Evolutionary conservation across 2,797 vertebrate genomes (phyloP).

Genomic region (Myiothlypis coronata): DNA sequence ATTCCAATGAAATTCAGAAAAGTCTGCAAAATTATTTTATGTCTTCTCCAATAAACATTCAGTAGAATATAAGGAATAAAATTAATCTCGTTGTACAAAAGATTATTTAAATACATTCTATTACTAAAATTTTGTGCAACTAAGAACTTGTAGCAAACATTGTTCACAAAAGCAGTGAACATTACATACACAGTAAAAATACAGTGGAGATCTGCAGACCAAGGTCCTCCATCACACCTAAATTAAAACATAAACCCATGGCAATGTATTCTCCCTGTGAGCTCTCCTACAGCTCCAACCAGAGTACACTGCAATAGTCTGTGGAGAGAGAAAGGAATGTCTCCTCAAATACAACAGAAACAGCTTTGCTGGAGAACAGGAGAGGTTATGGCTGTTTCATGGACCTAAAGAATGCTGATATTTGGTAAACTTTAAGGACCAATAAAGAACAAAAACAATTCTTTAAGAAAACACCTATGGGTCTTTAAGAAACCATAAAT

Average conservation of each 20-base stretch:
- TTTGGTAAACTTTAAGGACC: not conserved
- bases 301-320: not conserved
- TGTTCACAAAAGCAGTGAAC: not conserved
- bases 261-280: not conserved
- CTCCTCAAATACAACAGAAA: not conserved
- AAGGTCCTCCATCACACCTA: not conserved
- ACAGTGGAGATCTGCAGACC: not conserved
- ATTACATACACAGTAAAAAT: not conserved
- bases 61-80: not conserved
- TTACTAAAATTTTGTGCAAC: not conserved
- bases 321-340: not conserved
- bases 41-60: not conserved
- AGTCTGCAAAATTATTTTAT: not conserved
- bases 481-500: not conserved
- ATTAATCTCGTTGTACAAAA: not conserved
- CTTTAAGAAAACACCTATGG: not conserved
- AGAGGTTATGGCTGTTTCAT: not conserved
- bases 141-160: not conserved
- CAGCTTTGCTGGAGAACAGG: not conserved
- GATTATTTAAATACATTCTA: not conserved
- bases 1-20: not conserved
- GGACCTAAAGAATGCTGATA: not conserved
- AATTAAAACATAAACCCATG: not conserved
- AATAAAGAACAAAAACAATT: not conserved
- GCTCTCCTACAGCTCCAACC: not conserved